These are phyloP conservation scores for Stramonita haemastoma DNA, from an alignment of 2,888 invertebrate species.

Conservation along the genomic window DNA sequence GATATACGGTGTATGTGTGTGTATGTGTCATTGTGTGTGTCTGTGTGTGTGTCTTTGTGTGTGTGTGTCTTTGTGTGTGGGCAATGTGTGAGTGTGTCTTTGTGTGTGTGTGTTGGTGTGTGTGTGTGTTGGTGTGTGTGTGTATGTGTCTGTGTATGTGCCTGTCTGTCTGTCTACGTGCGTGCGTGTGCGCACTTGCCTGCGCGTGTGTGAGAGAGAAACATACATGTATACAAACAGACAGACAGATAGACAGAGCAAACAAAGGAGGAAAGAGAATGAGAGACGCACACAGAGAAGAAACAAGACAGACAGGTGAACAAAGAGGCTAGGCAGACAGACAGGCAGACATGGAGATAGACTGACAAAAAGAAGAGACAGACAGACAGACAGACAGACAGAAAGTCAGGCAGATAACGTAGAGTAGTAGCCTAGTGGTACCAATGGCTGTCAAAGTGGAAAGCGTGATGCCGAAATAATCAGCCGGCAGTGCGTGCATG, in stretches of 20 bases:
- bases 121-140: constrained; percentile 1
- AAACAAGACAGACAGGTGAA: not conserved
- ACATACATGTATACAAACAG: too few species aligned
- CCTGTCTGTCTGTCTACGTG: not conserved
- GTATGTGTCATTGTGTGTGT: too few species aligned
- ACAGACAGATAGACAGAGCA: not conserved
- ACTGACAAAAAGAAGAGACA: not conserved
- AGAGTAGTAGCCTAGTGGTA: not conserved
- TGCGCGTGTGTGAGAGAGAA: too few species aligned
- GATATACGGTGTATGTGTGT: too few species aligned
- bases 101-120: not conserved
- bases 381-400: not conserved
- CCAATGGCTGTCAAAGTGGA: too few species aligned
- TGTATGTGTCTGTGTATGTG: constrained; percentile 2
- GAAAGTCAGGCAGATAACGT: not conserved
- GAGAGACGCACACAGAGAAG: not conserved
- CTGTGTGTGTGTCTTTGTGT: too few species aligned
- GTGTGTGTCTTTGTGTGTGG: too few species aligned
- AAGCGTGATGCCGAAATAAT: too few species aligned
- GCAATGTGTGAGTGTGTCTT: too few species aligned
- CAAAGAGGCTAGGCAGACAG: not conserved
- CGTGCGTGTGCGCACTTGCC: too few species aligned
- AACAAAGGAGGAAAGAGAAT: not conserved
- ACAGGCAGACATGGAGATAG: not conserved
- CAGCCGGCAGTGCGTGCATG: too few species aligned